Conservation (phyloP, 2,888 invertebrate genomes). For the Drosophila robusta region DNA sequence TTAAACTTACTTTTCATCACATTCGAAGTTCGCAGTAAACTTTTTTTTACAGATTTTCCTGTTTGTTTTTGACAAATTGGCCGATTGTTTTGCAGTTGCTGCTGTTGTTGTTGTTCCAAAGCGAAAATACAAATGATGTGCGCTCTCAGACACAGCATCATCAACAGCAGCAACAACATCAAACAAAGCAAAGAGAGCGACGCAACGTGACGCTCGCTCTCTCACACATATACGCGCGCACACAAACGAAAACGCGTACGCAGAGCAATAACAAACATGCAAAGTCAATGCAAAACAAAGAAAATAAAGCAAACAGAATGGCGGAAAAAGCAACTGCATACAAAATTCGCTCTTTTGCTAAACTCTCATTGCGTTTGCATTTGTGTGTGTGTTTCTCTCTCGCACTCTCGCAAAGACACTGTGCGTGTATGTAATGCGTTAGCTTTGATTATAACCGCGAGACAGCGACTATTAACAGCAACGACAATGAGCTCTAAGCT, state of each 20-base stretch:
- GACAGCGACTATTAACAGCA: conserved; percentile 22
- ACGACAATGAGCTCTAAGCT: conserved; percentile 7
- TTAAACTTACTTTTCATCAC: conserved; percentile 6
- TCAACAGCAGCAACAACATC: conserved; percentile 18
- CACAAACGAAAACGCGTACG: conserved; percentile 7
- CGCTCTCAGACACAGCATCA: conserved; percentile 30
- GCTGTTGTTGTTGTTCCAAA: conserved; percentile 30
- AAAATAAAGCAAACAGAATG: conserved; percentile 23
- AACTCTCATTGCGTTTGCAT: background rate
- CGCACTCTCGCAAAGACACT: conserved; percentile 1
- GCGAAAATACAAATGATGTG: conserved; percentile 19
- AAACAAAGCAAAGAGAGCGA: conserved; percentile 20
- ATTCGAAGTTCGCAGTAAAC: background rate
- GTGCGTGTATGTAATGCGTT: conserved; percentile 60
- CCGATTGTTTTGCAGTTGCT: conserved; percentile 21
- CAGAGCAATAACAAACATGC: conserved; percentile 40
- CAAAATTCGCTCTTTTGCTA: background rate
- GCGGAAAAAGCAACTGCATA: conserved; percentile 17
- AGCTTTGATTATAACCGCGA: conserved; percentile 59
- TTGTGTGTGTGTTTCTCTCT: conserved; percentile 10
- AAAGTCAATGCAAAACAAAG: conserved; percentile 37
- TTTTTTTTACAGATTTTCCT: conserved; percentile 13
- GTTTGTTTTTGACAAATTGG: conserved; percentile 23
- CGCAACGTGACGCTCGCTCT: background rate
- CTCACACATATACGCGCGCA: background rate